Evolutionary conservation across 2,888 invertebrate genomes (phyloP), one percentile per base, ranked within the genome.

Genomic region (Catocala sponsa): DNA sequence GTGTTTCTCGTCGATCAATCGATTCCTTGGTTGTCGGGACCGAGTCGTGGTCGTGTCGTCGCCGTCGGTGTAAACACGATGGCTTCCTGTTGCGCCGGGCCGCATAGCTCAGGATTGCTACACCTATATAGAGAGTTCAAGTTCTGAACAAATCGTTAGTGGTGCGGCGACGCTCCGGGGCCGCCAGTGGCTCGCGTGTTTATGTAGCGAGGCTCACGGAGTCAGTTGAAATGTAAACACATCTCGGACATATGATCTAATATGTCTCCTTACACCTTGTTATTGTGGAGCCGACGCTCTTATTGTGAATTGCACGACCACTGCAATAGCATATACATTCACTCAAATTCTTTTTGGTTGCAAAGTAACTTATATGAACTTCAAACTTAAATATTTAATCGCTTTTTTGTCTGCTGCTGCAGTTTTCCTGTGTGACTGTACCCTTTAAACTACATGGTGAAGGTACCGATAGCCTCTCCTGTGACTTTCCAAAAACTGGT

Each of bases 21-120:
- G 60, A 64, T 75, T 69, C 55, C 57, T 51, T 46, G 68, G 65
- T 71, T 74, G 70, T 72, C 55, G 66, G 80, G 79, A 78, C 74
- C 68, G 72, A 72, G 68, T 75, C 76, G 72, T 60, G 44, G 44
- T 59, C 68, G 74, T 70, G 69, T 77, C 76, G 75, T 55, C 43
- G 61, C 64, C 68, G 76, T 70, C 68, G 68, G 68, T 72, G 82
- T 83, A 83, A 83, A 83, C 82, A 83, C 63, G 59, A 63, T 63
- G 63, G 77, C 76, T 81, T 83, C 83, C 83, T 83, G 83, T 83
- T 83, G 82, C 82, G 77, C 75, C 70, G 71, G 62, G 51, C 70
- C 66, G 70, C 71, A 72, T 68, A 73, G 65, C 71, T 68, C 63
- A 57, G 63, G 42, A 46, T 13, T 25, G 47, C 52, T 32, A 51